Evolutionary conservation across 1,140 invertebrate genomes (phyloP).

Genomic region (Drosophila triauraria): DNA sequence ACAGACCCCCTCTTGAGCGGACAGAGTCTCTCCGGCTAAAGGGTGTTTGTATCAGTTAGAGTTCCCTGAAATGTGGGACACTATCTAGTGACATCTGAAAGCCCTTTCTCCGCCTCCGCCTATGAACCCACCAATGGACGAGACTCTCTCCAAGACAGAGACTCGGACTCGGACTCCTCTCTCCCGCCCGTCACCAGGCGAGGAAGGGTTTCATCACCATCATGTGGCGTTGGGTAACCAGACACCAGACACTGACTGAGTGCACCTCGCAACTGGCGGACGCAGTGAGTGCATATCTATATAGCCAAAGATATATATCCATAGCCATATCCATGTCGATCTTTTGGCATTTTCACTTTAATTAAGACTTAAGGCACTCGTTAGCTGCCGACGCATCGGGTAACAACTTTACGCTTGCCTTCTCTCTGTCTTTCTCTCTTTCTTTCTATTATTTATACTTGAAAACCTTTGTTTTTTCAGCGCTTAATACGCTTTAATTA

Average conservation of each 20-base stretch:
- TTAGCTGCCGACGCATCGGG: conserved; percentile 49
- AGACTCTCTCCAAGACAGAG: conserved; percentile 1
- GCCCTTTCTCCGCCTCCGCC: too few species aligned
- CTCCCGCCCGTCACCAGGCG: too few species aligned
- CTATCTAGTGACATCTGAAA: background rate
- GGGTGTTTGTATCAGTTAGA: too few species aligned
- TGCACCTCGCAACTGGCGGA: conserved; percentile 31
- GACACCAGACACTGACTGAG: conserved; percentile 14
- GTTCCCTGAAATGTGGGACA: too few species aligned
- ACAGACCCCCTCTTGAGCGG: background rate
- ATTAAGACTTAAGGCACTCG: conserved; percentile 36
- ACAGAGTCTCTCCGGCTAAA: background rate
- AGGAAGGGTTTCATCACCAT: conserved; percentile 16
- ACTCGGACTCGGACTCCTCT: background rate
- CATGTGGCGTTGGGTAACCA: conserved; percentile 20
- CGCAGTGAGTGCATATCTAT: conserved; percentile 1
- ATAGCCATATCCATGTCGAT: conserved; percentile 46
- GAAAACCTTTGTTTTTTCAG: too few species aligned
- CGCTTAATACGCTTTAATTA: conserved; percentile 49
- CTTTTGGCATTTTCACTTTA: conserved; percentile 55
- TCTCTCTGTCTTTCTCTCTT: conserved; percentile 8
- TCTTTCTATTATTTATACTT: conserved; percentile 31
- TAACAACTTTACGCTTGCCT: conserved; percentile 54
- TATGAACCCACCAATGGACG: background rate
- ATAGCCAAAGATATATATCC: conserved; percentile 6